Percentiles rank a stretch among this genome's conserved stretches.
Conservation (phyloP, 2,888 invertebrate species). For the Ophonus ardosiacus region DNA sequence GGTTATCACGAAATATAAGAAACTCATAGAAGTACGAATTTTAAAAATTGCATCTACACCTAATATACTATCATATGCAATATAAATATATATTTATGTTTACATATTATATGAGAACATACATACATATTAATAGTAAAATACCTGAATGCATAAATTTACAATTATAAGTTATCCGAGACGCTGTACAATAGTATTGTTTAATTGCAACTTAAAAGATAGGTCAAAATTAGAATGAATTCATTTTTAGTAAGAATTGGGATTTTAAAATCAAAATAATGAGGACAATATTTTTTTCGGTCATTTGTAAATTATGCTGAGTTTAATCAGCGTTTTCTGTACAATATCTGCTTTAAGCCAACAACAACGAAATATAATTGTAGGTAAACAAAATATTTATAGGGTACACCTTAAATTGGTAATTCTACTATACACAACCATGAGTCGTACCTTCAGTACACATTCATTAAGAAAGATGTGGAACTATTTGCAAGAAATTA, state of each 20-base stretch:
- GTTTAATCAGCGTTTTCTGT: too few species aligned
- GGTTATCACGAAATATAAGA: constrained; percentile 56
- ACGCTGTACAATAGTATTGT: constrained; percentile 36
- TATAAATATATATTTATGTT: constrained; percentile 60
- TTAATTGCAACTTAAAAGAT: background rate
- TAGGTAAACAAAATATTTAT: background rate
- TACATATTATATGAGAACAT: constrained; percentile 58
- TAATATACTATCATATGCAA: constrained; percentile 61
- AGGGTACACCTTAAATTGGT: constrained; percentile 41
- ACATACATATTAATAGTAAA: constrained; percentile 63
- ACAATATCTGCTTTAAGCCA: background rate
- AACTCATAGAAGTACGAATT: constrained; percentile 62
- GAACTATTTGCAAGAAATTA: constrained; percentile 28
- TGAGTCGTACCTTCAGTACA: constrained; percentile 49
- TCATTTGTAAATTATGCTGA: too few species aligned
- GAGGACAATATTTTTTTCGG: too few species aligned
- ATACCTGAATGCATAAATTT: constrained; percentile 61
- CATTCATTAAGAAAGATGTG: constrained; percentile 19
- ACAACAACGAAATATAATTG: background rate
- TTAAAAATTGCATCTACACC: constrained; percentile 61
- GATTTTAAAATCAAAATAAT: too few species aligned
- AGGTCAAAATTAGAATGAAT: background rate
- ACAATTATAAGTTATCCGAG: constrained; percentile 50
- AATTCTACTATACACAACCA: constrained; percentile 58
- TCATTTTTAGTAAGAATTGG: background rate